Conservation (phyloP, 2,888 invertebrate genomes). For the Pseudanteris insignis region DNA sequence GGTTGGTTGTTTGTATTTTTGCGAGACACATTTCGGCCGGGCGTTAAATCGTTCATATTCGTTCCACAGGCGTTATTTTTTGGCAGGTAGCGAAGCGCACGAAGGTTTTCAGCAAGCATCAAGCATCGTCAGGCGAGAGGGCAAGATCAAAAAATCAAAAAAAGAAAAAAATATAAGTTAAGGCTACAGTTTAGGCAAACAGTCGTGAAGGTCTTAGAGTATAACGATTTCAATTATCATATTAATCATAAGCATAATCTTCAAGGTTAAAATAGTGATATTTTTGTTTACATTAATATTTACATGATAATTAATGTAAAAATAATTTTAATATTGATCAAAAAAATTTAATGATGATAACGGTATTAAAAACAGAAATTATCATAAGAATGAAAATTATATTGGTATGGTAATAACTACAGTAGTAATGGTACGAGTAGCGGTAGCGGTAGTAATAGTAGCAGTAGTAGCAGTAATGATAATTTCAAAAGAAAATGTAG, state of each 20-base stretch:
- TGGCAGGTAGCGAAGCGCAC: conserved; percentile 67
- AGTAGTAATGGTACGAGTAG: background rate
- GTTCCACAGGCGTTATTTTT: conserved; percentile 51
- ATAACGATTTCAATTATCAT: conserved; percentile 34
- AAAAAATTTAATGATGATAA: too few relatives aligned
- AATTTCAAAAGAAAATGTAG: too few relatives aligned
- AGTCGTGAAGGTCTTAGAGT: conserved; percentile 46
- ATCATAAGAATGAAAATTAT: too few relatives aligned
- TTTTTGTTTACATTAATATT: too few relatives aligned
- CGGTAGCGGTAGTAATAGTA: background rate
- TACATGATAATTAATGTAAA: too few relatives aligned
- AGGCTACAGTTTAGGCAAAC: conserved; percentile 55
- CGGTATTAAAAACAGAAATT: too few relatives aligned
- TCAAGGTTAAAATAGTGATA: too few relatives aligned
- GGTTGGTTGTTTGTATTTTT: conserved; percentile 42
- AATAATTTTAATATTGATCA: too few relatives aligned
- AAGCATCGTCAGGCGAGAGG: conserved; percentile 67
- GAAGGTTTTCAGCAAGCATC: conserved; percentile 66
- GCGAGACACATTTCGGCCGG: conserved; percentile 46
- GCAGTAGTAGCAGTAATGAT: background rate
- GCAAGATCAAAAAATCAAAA: conserved; percentile 67
- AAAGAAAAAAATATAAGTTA: conserved; percentile 66
- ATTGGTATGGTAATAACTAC: too few relatives aligned
- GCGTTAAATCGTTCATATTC: conserved; percentile 47
- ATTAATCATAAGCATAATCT: conserved; percentile 17